Conservation (phyloP, 92 coral and sea anemone species). For the Phymanthus crucifer region DNA sequence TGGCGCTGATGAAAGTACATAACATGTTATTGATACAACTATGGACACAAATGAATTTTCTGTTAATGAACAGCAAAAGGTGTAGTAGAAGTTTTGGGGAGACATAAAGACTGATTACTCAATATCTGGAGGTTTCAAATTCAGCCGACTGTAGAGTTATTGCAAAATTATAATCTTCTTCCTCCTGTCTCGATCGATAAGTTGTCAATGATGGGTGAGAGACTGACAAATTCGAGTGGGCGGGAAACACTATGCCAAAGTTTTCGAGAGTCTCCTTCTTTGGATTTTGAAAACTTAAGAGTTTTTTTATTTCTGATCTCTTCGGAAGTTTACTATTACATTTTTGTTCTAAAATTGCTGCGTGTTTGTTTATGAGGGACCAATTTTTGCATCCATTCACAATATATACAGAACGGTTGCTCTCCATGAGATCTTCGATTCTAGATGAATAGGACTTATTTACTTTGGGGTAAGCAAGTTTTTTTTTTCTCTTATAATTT, state of each 20-base stretch:
- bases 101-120: too few relatives aligned
- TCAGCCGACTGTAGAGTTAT: neutral
- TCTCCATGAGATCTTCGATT: slow-evolving; percentile 22
- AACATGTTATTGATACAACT: too few relatives aligned
- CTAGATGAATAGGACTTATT: slow-evolving; percentile 18
- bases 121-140: neutral
- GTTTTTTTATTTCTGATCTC: slow-evolving; percentile 16
- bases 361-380: slow-evolving; percentile 30
- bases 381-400: slow-evolving; percentile 35
- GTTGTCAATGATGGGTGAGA: neutral
- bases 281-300: neutral
- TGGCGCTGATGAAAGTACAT: too few relatives aligned
- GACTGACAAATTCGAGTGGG: neutral
- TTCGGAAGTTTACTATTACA: slow-evolving; percentile 31
- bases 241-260: neutral
- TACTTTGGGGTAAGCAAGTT: slow-evolving; percentile 28
- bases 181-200: neutral
- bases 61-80: too few relatives aligned
- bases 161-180: slow-evolving; percentile 1
- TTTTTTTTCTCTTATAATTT: slow-evolving; percentile 23
- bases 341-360: slow-evolving; percentile 27
- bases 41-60: too few relatives aligned
- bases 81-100: too few relatives aligned
- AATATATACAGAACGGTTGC: slow-evolving; percentile 15
- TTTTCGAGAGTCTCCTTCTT: neutral